Evolutionary conservation across 2,888 invertebrate species (phyloP).

Genomic region (Drymonia ruficornis): DNA sequence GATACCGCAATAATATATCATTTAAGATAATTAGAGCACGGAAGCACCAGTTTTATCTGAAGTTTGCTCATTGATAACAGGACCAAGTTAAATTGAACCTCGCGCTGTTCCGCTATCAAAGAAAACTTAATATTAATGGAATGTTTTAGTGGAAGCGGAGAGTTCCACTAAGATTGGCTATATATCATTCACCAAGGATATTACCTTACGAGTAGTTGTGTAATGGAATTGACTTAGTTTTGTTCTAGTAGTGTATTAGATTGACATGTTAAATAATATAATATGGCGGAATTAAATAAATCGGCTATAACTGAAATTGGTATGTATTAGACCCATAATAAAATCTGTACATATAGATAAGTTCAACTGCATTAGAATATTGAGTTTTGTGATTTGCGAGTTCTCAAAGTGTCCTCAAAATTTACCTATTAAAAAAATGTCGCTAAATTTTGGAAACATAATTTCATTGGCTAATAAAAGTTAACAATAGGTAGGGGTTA

Average conservation of each 20-base stretch:
- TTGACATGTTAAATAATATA: neutral
- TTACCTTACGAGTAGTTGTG: slow-evolving; percentile 11
- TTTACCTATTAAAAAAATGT: too few relatives aligned
- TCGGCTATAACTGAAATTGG: neutral
- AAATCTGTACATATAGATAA: too few relatives aligned
- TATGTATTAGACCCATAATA: neutral
- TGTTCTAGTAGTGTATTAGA: slow-evolving; percentile 8
- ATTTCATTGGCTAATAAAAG: too few relatives aligned
- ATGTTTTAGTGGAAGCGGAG: slow-evolving; percentile 1
- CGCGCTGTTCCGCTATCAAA: slow-evolving; percentile 1
- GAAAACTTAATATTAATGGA: slow-evolving; percentile 15
- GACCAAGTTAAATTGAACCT: slow-evolving; percentile 7
- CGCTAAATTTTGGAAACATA: too few relatives aligned
- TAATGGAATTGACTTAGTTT: slow-evolving; percentile 13
- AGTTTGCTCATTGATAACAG: slow-evolving; percentile 28
- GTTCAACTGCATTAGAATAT: too few relatives aligned
- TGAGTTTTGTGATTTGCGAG: too few relatives aligned
- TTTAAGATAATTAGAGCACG: slow-evolving; percentile 1
- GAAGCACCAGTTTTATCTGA: slow-evolving; percentile 29
- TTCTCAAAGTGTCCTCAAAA: too few relatives aligned
- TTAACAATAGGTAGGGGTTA: too few relatives aligned
- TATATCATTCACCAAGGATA: slow-evolving; percentile 24
- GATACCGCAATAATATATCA: neutral
- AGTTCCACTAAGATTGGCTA: slow-evolving; percentile 23
- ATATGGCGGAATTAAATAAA: neutral